Evolutionary conservation across 2,888 invertebrate species (phyloP), one percentile per base, ranked within the genome.

Genomic region (Thelaira solivaga): DNA sequence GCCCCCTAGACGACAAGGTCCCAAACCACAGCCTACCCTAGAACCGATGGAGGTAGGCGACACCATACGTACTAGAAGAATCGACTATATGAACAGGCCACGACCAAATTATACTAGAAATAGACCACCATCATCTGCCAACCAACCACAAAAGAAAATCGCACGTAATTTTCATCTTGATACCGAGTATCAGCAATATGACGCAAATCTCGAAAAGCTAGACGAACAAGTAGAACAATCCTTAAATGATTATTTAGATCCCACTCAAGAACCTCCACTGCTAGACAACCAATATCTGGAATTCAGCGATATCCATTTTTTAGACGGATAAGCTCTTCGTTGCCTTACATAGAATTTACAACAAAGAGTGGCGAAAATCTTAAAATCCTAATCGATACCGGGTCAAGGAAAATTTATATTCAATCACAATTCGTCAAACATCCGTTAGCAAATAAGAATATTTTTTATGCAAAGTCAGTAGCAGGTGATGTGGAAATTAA

Each of bases 271-370:
- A 31, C 31, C 31, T 8, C 4, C 31, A 8, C 2, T 31, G 8
- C 8, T 31, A 2, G 31, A 31, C 5, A 31, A 8, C 31, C 2
- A 31, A 2, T 2, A 31, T 8, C 10, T 31, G 31, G 31, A 31
- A 8, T 31, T 31, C 10, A 31, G 31, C 5, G 16, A 39, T n/a
- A 31, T 24, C 11, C 10, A 41, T 29, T 20, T 68, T 68, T 68
- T 68, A 67, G 41, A 26, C 24, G 10, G 29, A 20, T 26, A 43
- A 67, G 51, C 67, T 67, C 65, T 53, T 65, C 67, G 67, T 55
- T 53, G 22, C 43, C 67, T 10, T 67, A 55, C 22, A 24, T 55
- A n/a, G 45, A 67, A 55, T 53, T 18, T 16, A 41, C 1, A 67
- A 53, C 67, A 55, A 47, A 45, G 67, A 67, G 67, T 43, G 67